Conservation (phyloP, 2,797 vertebrate genomes). For the Chelon auratus region DNA sequence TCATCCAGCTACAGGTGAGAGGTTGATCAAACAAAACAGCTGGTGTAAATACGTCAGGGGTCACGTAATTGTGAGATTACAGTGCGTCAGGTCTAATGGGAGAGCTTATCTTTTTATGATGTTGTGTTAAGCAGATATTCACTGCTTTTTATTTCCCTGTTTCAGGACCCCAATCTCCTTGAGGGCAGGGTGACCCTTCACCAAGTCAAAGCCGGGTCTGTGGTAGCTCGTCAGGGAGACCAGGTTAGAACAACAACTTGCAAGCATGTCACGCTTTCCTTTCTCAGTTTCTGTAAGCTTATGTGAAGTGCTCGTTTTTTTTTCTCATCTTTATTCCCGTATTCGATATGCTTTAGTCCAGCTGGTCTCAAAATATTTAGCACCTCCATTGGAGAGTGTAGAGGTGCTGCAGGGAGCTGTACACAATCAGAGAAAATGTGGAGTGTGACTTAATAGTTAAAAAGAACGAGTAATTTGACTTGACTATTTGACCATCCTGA, state of each 20-base stretch:
- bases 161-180: slow-evolving; percentile 88
- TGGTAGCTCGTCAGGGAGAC: slow-evolving; percentile 94
- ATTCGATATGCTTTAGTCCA: not conserved
- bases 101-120: not conserved
- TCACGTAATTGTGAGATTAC: not conserved
- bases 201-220: slow-evolving; percentile 92
- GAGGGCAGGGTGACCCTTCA: slow-evolving; percentile 92
- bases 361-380: not conserved
- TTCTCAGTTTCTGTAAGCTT: not conserved
- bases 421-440: not conserved
- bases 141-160: slow-evolving; percentile 7
- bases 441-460: not conserved
- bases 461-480: not conserved
- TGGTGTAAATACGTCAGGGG: not conserved
- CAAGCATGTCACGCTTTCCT: not conserved
- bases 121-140: not conserved
- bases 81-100: not conserved
- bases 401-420: not conserved
- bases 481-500: not conserved
- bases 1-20: slow-evolving; percentile 93
- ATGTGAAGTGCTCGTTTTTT: not conserved
- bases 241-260: slow-evolving; percentile 86
- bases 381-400: not conserved
- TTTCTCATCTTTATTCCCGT: not conserved
- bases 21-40: not conserved